Conservation (phyloP, 2,888 invertebrate genomes). For the Zaprionus obscuricornis region DNA sequence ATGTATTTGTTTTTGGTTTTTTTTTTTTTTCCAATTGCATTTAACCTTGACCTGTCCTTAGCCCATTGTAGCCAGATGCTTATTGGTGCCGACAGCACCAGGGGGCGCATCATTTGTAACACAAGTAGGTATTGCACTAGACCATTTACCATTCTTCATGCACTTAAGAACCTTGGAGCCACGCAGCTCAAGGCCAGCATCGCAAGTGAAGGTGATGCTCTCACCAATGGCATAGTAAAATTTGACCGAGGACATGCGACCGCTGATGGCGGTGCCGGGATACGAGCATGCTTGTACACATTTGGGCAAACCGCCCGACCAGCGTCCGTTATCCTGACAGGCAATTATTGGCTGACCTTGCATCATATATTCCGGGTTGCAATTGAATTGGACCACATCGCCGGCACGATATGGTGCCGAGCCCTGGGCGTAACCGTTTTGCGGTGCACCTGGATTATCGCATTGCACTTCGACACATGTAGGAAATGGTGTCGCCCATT, state of each 20-base stretch:
- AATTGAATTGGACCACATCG: slow-evolving; percentile 93
- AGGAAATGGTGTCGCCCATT: slow-evolving; percentile 91
- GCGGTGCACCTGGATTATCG: slow-evolving; percentile 89
- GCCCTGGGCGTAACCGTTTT: slow-evolving; percentile 91
- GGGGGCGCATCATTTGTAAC: slow-evolving; percentile 67
- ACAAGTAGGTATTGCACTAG: slow-evolving; percentile 92
- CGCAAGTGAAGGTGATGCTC: slow-evolving; percentile 92
- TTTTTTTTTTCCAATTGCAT: neutral
- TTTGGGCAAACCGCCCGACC: slow-evolving; percentile 93
- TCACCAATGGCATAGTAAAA: slow-evolving; percentile 95
- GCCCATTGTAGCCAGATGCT: slow-evolving; percentile 64
- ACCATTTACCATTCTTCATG: slow-evolving; percentile 93
- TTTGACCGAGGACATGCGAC: slow-evolving; percentile 93
- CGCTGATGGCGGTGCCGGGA: slow-evolving; percentile 93
- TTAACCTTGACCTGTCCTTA: slow-evolving; percentile 13
- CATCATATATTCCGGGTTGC: slow-evolving; percentile 94
- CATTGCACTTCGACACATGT: slow-evolving; percentile 92
- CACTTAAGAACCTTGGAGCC: slow-evolving; percentile 92
- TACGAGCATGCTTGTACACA: slow-evolving; percentile 95
- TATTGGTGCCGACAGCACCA: slow-evolving; percentile 38
- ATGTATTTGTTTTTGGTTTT: slow-evolving; percentile 2
- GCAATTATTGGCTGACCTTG: slow-evolving; percentile 95
- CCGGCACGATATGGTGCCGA: slow-evolving; percentile 91
- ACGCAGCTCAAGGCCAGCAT: slow-evolving; percentile 89
- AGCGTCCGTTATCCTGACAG: slow-evolving; percentile 93